Conservation (phyloP, 2,888 invertebrate species). For the Galerucella nymphaeae region DNA sequence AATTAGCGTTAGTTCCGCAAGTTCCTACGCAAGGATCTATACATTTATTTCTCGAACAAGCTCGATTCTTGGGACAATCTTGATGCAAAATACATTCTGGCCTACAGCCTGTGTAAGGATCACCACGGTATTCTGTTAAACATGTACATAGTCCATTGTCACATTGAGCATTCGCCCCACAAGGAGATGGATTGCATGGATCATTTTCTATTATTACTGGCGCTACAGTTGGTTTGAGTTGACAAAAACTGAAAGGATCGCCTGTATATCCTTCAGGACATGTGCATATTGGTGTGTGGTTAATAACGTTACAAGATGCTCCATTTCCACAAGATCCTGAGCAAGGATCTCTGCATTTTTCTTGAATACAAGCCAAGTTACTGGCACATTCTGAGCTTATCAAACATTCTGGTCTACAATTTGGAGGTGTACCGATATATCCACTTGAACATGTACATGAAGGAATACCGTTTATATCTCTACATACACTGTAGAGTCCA, state of each 20-base stretch:
- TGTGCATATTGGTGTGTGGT: conserved; percentile 81
- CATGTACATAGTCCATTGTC: conserved; percentile 76
- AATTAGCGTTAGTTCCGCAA: conserved; percentile 71
- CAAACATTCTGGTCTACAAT: conserved; percentile 82
- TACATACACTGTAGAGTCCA: conserved; percentile 81
- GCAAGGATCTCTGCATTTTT: conserved; percentile 81
- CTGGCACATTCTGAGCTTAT: conserved; percentile 80
- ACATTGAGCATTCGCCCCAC: conserved; percentile 75
- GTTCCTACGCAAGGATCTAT: conserved; percentile 78
- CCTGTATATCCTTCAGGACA: conserved; percentile 79
- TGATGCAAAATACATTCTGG: conserved; percentile 83
- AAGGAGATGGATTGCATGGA: conserved; percentile 81
- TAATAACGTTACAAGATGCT: conserved; percentile 78
- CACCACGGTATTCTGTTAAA: conserved; percentile 77
- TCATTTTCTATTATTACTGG: conserved; percentile 63
- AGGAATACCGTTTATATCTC: conserved; percentile 73
- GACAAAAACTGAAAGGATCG: conserved; percentile 80
- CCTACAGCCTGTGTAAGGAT: conserved; percentile 80
- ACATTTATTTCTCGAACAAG: conserved; percentile 81
- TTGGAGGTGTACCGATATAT: conserved; percentile 80
- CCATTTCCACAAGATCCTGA: conserved; percentile 80
- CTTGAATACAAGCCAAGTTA: conserved; percentile 77
- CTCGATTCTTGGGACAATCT: conserved; percentile 76
- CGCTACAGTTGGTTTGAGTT: conserved; percentile 67
- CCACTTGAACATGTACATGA: conserved; percentile 79